Percentiles rank a stretch among this genome's conserved stretches.
Evolutionary conservation across 2,113 vertebrate genomes (phyloP).

Genomic region (Cygnus buccinator): DNA sequence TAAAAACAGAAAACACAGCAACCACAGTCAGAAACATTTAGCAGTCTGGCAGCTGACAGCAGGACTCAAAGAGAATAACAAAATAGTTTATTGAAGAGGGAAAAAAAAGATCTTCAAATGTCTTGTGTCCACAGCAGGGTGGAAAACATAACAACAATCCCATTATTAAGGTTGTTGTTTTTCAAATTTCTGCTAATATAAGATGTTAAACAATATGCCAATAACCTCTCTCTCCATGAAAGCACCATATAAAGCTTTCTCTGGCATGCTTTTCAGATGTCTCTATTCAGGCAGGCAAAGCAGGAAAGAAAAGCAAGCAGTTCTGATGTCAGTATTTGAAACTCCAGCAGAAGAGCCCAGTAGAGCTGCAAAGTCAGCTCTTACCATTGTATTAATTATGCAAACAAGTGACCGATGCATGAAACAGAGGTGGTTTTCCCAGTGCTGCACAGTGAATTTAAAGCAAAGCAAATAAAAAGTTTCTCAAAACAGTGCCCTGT

Average conservation of each 20-base stretch:
- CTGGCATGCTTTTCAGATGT: background rate
- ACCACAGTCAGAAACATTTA: conserved; percentile 61
- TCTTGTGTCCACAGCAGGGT: conserved; percentile 54
- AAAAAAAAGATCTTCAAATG: conserved; percentile 38
- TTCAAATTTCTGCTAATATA: background rate
- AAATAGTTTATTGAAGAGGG: conserved; percentile 46
- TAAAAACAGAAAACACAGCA: conserved; percentile 68
- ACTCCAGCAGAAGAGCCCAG: background rate
- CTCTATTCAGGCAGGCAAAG: conserved; percentile 16
- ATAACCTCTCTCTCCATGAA: background rate
- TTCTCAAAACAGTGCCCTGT: background rate
- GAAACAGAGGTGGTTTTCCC: background rate
- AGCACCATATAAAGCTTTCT: conserved; percentile 4
- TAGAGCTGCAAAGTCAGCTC: background rate
- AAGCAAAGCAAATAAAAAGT: background rate
- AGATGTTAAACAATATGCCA: background rate
- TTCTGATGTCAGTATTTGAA: background rate
- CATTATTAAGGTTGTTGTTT: conserved; percentile 16
- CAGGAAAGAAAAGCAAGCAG: background rate
- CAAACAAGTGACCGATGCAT: background rate
- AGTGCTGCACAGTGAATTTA: background rate
- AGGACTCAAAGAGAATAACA: conserved; percentile 65
- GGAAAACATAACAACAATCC: conserved; percentile 15
- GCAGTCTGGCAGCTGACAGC: conserved; percentile 62
- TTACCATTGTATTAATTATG: background rate